phyloP scores from a whole-genome alignment of 2,888 invertebrate species.

The Tenthredo livida region DNA sequence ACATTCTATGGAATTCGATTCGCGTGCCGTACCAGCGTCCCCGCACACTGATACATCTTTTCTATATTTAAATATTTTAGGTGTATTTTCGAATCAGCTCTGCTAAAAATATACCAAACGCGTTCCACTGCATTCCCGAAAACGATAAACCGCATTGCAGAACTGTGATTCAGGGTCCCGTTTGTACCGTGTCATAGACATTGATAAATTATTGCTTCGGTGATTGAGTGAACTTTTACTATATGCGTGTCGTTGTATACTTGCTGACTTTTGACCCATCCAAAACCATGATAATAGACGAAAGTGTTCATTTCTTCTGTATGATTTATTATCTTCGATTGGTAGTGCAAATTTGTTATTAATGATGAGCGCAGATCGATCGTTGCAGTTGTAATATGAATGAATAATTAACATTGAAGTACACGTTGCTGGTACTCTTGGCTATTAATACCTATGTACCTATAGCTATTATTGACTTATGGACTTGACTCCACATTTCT shows the following conservation, averaged over 20 bases:
- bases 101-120: conserved; percentile 66
- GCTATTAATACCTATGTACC: no score
- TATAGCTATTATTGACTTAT: no score
- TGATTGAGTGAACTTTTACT: background rate
- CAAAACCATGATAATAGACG: no score
- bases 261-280: no score
- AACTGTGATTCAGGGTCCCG: conserved; percentile 20
- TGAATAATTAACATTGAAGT: no score
- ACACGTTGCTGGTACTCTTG: no score
- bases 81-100: conserved; percentile 67
- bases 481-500: no score
- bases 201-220: background rate
- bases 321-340: no score
- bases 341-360: no score
- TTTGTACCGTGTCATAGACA: conserved; percentile 13
- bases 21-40: conserved; percentile 60
- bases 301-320: no score
- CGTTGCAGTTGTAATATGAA: no score
- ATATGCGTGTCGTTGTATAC: background rate
- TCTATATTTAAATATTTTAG: conserved; percentile 67
- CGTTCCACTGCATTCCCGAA: conserved; percentile 67
- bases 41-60: conserved; percentile 58
- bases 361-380: no score
- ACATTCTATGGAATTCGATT: conserved; percentile 32
- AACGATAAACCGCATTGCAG: conserved; percentile 32